phyloP scores from a whole-genome alignment of 1,140 invertebrate genomes.

The Cardiocondyla obscurior region DNA sequence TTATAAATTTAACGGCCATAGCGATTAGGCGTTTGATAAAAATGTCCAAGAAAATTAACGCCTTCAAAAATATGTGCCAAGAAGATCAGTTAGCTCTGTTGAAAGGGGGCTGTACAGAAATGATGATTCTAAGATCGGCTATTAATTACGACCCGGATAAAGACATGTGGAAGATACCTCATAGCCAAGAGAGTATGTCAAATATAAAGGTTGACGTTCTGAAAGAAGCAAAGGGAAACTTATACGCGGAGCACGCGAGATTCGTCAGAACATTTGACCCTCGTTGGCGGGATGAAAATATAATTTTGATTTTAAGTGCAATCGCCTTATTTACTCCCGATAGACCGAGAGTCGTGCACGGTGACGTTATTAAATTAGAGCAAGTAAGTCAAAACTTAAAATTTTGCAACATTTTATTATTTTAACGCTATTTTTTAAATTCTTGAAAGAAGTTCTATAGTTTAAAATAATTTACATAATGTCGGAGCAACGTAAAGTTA shows the following conservation, averaged over 20 bases:
- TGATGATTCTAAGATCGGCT: slow-evolving; percentile 95
- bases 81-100: slow-evolving; percentile 95
- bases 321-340: slow-evolving; percentile 95
- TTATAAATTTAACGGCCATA: slow-evolving; percentile 95
- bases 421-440: not conserved
- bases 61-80: slow-evolving; percentile 95
- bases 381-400: slow-evolving; percentile 85
- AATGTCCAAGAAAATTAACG: slow-evolving; percentile 95
- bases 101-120: slow-evolving; percentile 94
- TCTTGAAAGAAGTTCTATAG: not conserved
- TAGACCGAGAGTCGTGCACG: slow-evolving; percentile 91
- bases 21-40: slow-evolving; percentile 95
- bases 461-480: not conserved
- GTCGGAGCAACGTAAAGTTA: not conserved
- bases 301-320: slow-evolving; percentile 95
- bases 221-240: slow-evolving; percentile 93
- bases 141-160: slow-evolving; percentile 94
- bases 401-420: not conserved
- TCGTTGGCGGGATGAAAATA: slow-evolving; percentile 93
- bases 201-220: slow-evolving; percentile 93
- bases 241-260: slow-evolving; percentile 92
- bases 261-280: slow-evolving; percentile 93
- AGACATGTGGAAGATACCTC: slow-evolving; percentile 93
- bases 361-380: slow-evolving; percentile 93
- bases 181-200: slow-evolving; percentile 88